Evolutionary conservation across 2,113 vertebrate species (phyloP), one percentile per base, ranked within the genome.

Genomic region (Corythoichthys haematopterus): DNA sequence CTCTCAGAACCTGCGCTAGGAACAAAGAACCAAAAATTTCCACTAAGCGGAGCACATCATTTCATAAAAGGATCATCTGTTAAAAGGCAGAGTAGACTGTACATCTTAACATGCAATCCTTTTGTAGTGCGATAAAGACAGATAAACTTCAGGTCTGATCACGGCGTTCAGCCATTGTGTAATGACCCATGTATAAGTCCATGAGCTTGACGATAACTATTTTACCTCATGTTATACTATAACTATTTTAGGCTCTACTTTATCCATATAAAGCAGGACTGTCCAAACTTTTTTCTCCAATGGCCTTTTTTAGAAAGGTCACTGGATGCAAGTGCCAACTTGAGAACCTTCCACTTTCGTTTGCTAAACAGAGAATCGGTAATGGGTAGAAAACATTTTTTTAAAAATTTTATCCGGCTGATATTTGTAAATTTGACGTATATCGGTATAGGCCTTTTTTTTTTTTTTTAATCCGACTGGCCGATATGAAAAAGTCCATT

Each of bases 211-310:
- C n/a, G 3, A 57, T 46, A 37, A 61, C 52, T 36, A 33, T 33
- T 57, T 57, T 2, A 9, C 20, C 20, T 28, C 20, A 28, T 28
- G 20, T 28, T 28, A 28, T 28, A 28, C 20, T 28, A 57, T 46
- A 37, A 61, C 52, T 36, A 33, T 33, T 57, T 57, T 2, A 9
- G 3, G 2, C 35, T 61, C 67, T 61, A 73, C 64, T 76, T 85
- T 55, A 46, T 80, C 75, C 82, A 85, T 84, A 80, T 84, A 72
- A 86, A 84, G 83, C 51, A 62, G 48, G 37, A 74, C 68, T 75
- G 68, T 64, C 2, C 40, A 43, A 43, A 8, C 40, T 43, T 43
- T 6, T 40, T 40, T 40, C 7, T 40, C 7, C 40, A 40, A 40
- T 8, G 9, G 6, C 20, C 20, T 28, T 28, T 28, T 28, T 28